phyloP scores from a whole-genome alignment of 1,140 invertebrate genomes.

The Bombus superbus region DNA sequence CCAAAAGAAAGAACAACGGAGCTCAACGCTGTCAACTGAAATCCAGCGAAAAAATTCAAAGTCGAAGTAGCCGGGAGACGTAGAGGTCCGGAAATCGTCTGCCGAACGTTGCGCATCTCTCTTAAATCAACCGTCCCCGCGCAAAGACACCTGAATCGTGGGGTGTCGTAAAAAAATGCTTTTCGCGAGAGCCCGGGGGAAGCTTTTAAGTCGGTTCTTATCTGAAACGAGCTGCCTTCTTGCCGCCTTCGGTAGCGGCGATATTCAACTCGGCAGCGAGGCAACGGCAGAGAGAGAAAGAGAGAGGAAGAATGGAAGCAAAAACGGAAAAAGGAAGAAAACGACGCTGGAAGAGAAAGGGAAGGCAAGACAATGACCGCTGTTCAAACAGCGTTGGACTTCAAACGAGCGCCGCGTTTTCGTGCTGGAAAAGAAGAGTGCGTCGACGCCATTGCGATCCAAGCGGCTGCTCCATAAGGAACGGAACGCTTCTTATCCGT shows the following conservation, averaged over 20 bases:
- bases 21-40: not conserved
- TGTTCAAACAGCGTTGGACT: slow-evolving; percentile 69
- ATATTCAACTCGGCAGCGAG: slow-evolving; percentile 22
- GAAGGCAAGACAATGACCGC: slow-evolving; percentile 68
- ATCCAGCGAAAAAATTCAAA: not conserved
- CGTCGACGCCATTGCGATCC: slow-evolving; percentile 15
- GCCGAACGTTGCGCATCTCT: not conserved
- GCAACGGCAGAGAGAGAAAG: not conserved
- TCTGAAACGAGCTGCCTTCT: slow-evolving; percentile 63
- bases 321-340: not conserved
- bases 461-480: not conserved
- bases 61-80: not conserved
- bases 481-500: slow-evolving; percentile 6
- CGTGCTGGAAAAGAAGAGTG: not conserved
- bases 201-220: slow-evolving; percentile 63
- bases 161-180: slow-evolving; percentile 62
- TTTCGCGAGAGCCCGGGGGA: slow-evolving; percentile 51
- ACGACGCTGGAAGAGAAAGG: not conserved
- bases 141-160: slow-evolving; percentile 27
- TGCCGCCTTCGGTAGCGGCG: slow-evolving; percentile 33
- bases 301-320: slow-evolving; percentile 17
- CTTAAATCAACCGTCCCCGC: not conserved
- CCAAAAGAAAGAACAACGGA: not conserved
- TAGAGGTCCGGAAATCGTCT: slow-evolving; percentile 19
- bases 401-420: slow-evolving; percentile 53